A percentile compares a stretch with the other conserved stretches of the same genome.
phyloP scores from a whole-genome alignment of 2,888 invertebrate species.

The Mythimna vitellina region DNA sequence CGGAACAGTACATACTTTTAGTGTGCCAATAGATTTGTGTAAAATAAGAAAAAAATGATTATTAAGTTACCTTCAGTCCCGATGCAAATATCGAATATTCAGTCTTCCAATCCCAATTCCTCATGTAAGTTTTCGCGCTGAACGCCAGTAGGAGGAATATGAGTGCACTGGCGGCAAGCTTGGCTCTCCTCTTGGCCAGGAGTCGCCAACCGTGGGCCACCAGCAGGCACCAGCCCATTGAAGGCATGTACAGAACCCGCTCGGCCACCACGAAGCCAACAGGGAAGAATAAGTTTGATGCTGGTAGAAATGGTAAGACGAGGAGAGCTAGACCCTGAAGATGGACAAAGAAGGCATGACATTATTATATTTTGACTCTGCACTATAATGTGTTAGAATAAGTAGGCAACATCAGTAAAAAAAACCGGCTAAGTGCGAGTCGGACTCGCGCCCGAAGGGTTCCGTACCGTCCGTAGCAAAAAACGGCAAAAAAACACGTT shows the following conservation, averaged over 20 bases:
- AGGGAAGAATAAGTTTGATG: conserved; percentile 99
- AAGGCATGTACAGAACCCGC: conserved; percentile 98
- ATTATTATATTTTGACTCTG: background rate
- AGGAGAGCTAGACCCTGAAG: conserved; percentile 96
- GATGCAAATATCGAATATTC: conserved; percentile 98
- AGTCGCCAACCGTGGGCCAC: conserved; percentile 96
- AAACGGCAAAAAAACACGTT: too few species aligned
- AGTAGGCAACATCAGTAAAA: background rate
- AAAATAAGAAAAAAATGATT: too few species aligned
- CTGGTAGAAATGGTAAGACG: conserved; percentile 97
- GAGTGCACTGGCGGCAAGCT: conserved; percentile 92
- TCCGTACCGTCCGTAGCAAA: too few species aligned
- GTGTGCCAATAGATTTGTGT: background rate
- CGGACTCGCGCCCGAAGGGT: too few species aligned
- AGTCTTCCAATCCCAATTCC: conserved; percentile 98
- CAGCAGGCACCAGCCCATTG: conserved; percentile 99
- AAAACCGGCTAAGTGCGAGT: background rate
- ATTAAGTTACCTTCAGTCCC: conserved; percentile 91
- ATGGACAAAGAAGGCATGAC: conserved; percentile 34
- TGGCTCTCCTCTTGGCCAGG: conserved; percentile 92
- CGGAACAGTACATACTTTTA: too few species aligned
- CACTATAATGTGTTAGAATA: background rate
- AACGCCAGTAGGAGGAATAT: conserved; percentile 94
- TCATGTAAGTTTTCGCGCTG: conserved; percentile 95
- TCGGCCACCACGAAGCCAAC: conserved; percentile 99